Conservation (phyloP, 1,140 invertebrate genomes). For the Procambarus clarkii region DNA sequence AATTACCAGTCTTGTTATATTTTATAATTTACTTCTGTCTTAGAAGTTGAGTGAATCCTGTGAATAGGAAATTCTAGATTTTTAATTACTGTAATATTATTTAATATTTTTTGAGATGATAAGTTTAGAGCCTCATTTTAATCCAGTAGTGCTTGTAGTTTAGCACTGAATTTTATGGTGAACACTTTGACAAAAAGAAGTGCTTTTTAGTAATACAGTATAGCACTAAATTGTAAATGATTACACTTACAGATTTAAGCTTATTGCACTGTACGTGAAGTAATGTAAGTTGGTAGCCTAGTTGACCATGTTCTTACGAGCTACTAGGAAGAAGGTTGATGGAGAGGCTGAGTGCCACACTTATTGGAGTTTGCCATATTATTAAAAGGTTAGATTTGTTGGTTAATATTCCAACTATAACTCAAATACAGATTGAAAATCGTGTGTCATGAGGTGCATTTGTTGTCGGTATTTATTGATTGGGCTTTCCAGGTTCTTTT, state of each 20-base stretch:
- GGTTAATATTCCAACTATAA: background rate
- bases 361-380: background rate
- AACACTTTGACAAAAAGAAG: constrained; percentile 25
- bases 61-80: background rate
- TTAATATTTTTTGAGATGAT: background rate
- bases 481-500: too few species aligned
- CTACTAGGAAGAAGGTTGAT: background rate
- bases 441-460: background rate
- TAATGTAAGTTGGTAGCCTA: constrained; percentile 27
- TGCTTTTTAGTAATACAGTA: constrained; percentile 20
- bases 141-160: constrained; percentile 41
- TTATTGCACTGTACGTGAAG: constrained; percentile 36
- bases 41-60: background rate
- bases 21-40: background rate
- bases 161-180: constrained; percentile 33
- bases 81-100: background rate
- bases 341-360: background rate
- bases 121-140: constrained; percentile 33
- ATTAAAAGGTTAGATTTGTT: background rate
- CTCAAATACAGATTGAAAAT: background rate
- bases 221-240: constrained; percentile 26
- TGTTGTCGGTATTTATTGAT: too few species aligned
- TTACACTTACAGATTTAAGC: constrained; percentile 17
- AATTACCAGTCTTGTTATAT: background rate
- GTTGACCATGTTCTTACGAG: constrained; percentile 15